Evolutionary conservation across 2,888 invertebrate genomes (phyloP), one percentile per base, ranked within the genome.

Genomic region (Achlya flavicornis): DNA sequence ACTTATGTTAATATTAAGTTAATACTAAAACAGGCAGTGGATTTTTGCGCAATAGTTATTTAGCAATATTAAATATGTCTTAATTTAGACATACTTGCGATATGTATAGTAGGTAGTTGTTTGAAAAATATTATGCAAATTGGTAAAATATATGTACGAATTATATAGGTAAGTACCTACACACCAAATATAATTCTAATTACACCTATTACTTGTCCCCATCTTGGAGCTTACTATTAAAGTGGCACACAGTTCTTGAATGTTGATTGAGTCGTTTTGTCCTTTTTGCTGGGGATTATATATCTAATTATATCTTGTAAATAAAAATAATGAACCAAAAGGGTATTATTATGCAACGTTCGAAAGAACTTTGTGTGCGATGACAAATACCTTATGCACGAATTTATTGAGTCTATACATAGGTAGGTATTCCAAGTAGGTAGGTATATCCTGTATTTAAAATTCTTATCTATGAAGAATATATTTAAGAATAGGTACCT

Each of bases 1-100:
- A 26, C 26, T 66, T 76, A 76, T 1, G 3, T 41, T 41, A 68
- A 73, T 68, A 68, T 69, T n/a, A 65, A 77, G 79, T 81, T 87
- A 90, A 90, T 89, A 90, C 90, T 90, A 89, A 85, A 75, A 87
- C 79, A 88, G 93, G 92, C 92, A 92, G 92, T 92, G 92, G 85
- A 85, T 83, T 75, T 90, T 92, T 92, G 91, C 89, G 91, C 90
- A 87, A 82, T 82, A 81, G 75, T 78, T 78, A 41, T 73, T 80
- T 41, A 72, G 69, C 81, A 80, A 85, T 69, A 68, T 80, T 53
- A 19, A 53, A 6, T 53, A 53, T 10, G 71, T 75, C 74, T 83
- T 83, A 83, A 78, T 68, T 89, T 86, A 89, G 88, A 88, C 86
- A 81, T 80, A 74, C 41, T 73, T 81, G 74, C 81, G 90, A 90